phyloP scores from a whole-genome alignment of 2,888 invertebrate species.

The Athalia cordata region DNA sequence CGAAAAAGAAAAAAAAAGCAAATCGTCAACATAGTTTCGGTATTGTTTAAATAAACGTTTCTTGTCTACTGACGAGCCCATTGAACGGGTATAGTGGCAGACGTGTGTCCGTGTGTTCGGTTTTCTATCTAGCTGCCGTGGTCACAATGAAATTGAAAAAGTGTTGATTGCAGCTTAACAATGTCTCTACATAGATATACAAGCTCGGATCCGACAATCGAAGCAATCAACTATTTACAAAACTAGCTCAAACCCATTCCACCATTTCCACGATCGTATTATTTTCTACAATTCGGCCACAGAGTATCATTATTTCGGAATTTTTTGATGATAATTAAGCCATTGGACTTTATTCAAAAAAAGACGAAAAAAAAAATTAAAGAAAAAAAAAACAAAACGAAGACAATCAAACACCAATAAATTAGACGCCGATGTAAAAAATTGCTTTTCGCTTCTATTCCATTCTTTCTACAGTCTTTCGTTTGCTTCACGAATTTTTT shows the following conservation, averaged over 20 bases:
- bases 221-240: constrained; percentile 41
- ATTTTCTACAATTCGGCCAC: too few relatives aligned
- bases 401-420: too few relatives aligned
- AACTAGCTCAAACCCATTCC: not conserved
- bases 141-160: constrained; percentile 41
- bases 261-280: too few relatives aligned
- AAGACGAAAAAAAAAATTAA: too few relatives aligned
- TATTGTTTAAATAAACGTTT: constrained; percentile 26
- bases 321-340: too few relatives aligned
- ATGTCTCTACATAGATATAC: not conserved
- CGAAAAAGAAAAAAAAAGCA: not conserved
- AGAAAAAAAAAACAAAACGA: too few relatives aligned
- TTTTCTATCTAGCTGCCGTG: not conserved
- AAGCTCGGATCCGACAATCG: constrained; percentile 23
- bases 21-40: not conserved
- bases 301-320: too few relatives aligned
- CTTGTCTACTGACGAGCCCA: constrained; percentile 24
- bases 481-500: too few relatives aligned
- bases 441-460: too few relatives aligned
- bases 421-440: too few relatives aligned
- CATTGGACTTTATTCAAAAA: too few relatives aligned
- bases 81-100: not conserved
- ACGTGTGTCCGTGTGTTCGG: not conserved
- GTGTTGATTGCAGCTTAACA: constrained; percentile 40
- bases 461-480: too few relatives aligned